Evolutionary conservation across 1,140 invertebrate species (phyloP), one percentile per base, ranked within the genome.

Genomic region (Nasonia longicornis): DNA sequence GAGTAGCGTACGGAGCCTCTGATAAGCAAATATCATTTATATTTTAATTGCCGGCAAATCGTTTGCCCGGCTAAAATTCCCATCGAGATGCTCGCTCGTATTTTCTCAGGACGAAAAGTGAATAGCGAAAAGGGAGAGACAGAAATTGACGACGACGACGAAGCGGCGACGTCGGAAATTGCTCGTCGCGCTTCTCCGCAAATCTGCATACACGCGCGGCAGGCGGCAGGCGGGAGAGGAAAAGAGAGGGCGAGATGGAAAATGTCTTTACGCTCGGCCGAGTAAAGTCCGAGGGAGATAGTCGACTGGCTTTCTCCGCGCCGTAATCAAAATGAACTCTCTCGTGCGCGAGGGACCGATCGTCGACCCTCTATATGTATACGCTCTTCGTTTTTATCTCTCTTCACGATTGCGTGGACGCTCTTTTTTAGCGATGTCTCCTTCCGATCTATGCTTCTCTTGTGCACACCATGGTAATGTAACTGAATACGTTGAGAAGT

Each of bases 11-110:
- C 14, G 16, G 2, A 3, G 20, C 52, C 52, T n/a, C 52, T 58
- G 52, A 58, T 58, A 58, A n/a, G 45, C 29, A 80, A 80, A 76
- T 67, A 71, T 77, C 42, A 69, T 81, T 76, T 45, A 42, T 31
- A 63, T 81, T 81, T 75, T 76, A 81, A 81, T 75, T 81, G 79
- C 64, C 45, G 29, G 42, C n/a, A 29, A 70, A 45, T 76, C 66
- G 58, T 80, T 74, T 74, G 72, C 63, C 66, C 35, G 64, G 20
- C 52, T 8, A 22, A 76, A 48, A 76, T 75, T 75, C 16, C 79
- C 72, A 58, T 58, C 16, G 52, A 58, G 52, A n/a, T 64, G n/a
- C 38, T 75, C 12, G 42, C 20, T 29, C 72, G 48, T 81, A 81
- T 81, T 75, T 81, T 81, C 79, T 81, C 79, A 70, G 48, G 45